These are phyloP conservation scores for Enteromius argenteus DNA, from an alignment of 2,797 vertebrate species.

Conservation along the genomic window DNA sequence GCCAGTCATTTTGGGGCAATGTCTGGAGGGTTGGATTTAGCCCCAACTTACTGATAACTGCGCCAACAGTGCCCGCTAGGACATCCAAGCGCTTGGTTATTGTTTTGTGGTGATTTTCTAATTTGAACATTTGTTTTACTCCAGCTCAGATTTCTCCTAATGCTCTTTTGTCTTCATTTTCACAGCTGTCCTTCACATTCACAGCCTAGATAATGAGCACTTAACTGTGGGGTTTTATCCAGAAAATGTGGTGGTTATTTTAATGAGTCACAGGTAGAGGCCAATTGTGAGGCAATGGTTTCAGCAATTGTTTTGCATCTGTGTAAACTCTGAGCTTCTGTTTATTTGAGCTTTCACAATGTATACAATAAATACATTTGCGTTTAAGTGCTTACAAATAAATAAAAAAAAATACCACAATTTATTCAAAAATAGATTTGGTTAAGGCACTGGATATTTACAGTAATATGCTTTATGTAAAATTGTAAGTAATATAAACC, in stretches of 20 bases:
- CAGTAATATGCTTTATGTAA: conserved; percentile 1
- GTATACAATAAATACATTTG: neutral
- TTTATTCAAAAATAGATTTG: neutral
- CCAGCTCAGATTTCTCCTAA: conserved; percentile 31
- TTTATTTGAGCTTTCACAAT: neutral
- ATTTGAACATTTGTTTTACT: conserved; percentile 45
- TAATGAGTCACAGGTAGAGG: conserved; percentile 43
- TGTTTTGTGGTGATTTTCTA: neutral
- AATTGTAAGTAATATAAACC: conserved; percentile 2
- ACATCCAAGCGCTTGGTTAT: neutral
- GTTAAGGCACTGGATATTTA: conserved; percentile 21
- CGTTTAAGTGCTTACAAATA: neutral
- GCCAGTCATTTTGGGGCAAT: neutral
- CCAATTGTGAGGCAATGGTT: conserved; percentile 17
- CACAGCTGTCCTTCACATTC: conserved; percentile 39
- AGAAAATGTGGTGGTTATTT: conserved; percentile 36
- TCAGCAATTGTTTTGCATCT: conserved; percentile 13
- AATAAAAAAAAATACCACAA: neutral
- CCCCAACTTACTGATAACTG: neutral
- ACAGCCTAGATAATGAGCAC: conserved; percentile 27
- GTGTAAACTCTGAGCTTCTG: conserved; percentile 9
- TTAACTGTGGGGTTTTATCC: conserved; percentile 25
- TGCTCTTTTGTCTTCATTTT: conserved; percentile 34
- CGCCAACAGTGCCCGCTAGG: conserved; percentile 11
- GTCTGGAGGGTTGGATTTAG: neutral